Evolutionary conservation across 2,797 vertebrate species (phyloP).

Genomic region (Thalassophryne amazonica): DNA sequence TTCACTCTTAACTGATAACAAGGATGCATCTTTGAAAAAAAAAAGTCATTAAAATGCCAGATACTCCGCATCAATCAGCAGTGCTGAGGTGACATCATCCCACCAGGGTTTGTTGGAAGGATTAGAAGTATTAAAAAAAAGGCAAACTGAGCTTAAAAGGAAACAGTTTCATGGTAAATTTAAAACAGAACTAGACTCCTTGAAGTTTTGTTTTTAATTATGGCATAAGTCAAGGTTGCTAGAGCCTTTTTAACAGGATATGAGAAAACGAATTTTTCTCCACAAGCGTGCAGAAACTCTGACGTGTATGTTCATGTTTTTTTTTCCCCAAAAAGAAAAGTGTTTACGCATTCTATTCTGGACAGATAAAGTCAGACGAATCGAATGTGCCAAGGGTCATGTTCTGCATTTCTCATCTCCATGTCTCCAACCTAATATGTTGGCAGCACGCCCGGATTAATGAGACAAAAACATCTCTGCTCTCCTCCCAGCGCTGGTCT

Average conservation of each 20-base stretch:
- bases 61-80: slow-evolving; percentile 6
- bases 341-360: slow-evolving; percentile 42
- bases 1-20: neutral
- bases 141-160: slow-evolving; percentile 5
- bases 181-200: slow-evolving; percentile 8
- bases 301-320: neutral
- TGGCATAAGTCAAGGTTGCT: too few relatives aligned
- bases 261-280: too few relatives aligned
- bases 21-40: neutral
- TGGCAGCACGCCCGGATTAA: slow-evolving; percentile 60
- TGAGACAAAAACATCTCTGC: slow-evolving; percentile 51
- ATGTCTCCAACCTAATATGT: slow-evolving; percentile 55
- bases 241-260: neutral
- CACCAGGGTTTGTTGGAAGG: slow-evolving; percentile 15
- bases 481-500: slow-evolving; percentile 29
- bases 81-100: slow-evolving; percentile 14
- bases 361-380: slow-evolving; percentile 34
- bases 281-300: neutral
- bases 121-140: slow-evolving; percentile 9
- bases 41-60: slow-evolving; percentile 2
- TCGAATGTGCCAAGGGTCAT: slow-evolving; percentile 35
- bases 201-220: neutral
- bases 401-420: slow-evolving; percentile 59
- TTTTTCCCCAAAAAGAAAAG: neutral
- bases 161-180: slow-evolving; percentile 15